Percentiles rank a stretch among this genome's conserved stretches.
Conservation (phyloP, 2,888 invertebrate species). For the Pandemis heparana region DNA sequence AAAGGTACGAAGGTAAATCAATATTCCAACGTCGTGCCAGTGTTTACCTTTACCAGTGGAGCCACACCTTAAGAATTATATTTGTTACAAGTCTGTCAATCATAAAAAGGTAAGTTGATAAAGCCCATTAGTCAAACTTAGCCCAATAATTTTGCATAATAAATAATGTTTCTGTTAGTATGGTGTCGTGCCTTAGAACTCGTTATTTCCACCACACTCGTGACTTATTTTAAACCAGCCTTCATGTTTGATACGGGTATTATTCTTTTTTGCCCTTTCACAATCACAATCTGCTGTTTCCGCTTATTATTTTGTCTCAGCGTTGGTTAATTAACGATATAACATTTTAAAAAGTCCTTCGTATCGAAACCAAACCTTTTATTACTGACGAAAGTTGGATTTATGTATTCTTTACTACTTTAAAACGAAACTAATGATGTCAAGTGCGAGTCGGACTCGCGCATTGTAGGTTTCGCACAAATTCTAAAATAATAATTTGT, state of each 20-base stretch:
- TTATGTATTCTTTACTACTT: not conserved
- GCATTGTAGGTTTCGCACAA: no score
- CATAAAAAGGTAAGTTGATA: slow-evolving; percentile 29
- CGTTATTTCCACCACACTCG: slow-evolving; percentile 18
- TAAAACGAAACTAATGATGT: not conserved
- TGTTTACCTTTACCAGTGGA: slow-evolving; percentile 26
- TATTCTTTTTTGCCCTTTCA: slow-evolving; percentile 16
- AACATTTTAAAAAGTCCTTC: not conserved
- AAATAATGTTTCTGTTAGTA: slow-evolving; percentile 23
- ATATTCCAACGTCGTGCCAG: slow-evolving; percentile 32
- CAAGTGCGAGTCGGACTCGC: no score
- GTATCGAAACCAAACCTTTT: not conserved
- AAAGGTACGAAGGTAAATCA: slow-evolving; percentile 26
- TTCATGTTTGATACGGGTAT: slow-evolving; percentile 27
- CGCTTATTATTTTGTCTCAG: slow-evolving; percentile 15
- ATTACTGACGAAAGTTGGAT: not conserved
- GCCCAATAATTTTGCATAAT: slow-evolving; percentile 35
- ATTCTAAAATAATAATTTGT: no score
- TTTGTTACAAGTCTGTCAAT: slow-evolving; percentile 21
- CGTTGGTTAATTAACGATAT: not conserved
- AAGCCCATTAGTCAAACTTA: slow-evolving; percentile 35
- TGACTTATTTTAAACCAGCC: slow-evolving; percentile 36
- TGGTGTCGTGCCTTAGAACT: slow-evolving; percentile 10
- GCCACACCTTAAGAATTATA: slow-evolving; percentile 32
- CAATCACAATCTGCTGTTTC: slow-evolving; percentile 28